Evolutionary conservation across 2,888 invertebrate genomes (phyloP), one percentile per base, ranked within the genome.

Genomic region (Apotomis betuletana): DNA sequence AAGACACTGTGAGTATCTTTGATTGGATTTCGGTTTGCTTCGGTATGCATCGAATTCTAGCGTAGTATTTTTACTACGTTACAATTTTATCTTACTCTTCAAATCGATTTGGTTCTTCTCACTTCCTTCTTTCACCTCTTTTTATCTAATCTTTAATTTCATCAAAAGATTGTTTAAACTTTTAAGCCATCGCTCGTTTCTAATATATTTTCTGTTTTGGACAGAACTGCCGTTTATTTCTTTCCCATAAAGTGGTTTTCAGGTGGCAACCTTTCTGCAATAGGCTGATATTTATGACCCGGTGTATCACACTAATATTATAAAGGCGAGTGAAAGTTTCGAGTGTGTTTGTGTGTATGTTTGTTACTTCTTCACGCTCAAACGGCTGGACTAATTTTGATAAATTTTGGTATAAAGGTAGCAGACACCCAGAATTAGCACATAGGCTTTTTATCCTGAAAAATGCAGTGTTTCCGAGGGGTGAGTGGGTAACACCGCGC

Each of bases 211-310:
- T 38, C 12, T 36, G 38, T 38, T 49, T 49, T 49, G 9, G 12
- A 9, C 49, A 49, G 10, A 10, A 6, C 49, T 9, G 6, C 49
- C 49, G 15, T 12, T 41, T 64, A 64, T 44, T 65, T 57, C 27
- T 65, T 55, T 65, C 27, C n/a, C 54, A 44, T 44, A 3, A 0
- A 54, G 8, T 55, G 6, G 12, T 12, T 36, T 27, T 27, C 27
- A 61, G 55, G 44, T 55, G 55, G 44, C n/a, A 44, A n/a, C n/a
- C 44, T n/a, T 62, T 13, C 49, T 49, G 49, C 62, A 62, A 69
- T 69, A 69, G 62, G 49, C 57, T 69, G 69, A 57, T 57, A 69
- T 69, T 69, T 69, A 69, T 62, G 55, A 55, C 15, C 36, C 44
- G 9, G 46, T 6, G 6, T 27, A 27, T 27, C 27, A 27, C 2